Evolutionary conservation across 2,797 vertebrate species (phyloP), one percentile per base, ranked within the genome.

Genomic region (Sphenodon punctatus): DNA sequence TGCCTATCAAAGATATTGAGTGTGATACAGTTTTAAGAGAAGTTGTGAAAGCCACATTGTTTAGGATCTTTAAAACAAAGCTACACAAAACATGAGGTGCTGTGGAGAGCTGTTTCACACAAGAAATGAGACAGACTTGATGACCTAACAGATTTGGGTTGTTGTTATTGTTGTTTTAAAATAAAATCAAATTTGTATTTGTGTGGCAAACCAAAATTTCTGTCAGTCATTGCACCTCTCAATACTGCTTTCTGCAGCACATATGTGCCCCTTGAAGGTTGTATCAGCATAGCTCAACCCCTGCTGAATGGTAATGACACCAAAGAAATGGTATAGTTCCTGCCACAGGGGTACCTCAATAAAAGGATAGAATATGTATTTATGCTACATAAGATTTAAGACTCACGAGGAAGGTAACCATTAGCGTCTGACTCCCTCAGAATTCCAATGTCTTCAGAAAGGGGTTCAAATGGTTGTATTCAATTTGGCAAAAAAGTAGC

Each of bases 191-290:
- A n/a, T n/a, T n/a, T n/a, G n/a, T n/a, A n/a, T n/a, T n/a, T n/a
- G n/a, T n/a, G n/a, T n/a, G n/a, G n/a, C n/a, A n/a, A n/a, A n/a
- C n/a, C n/a, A n/a, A n/a, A n/a, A n/a, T n/a, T n/a, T n/a, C n/a
- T n/a, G n/a, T n/a, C n/a, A n/a, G n/a, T n/a, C n/a, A n/a, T n/a
- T n/a, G n/a, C n/a, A n/a, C n/a, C n/a, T n/a, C n/a, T n/a, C n/a
- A n/a, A n/a, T n/a, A n/a, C n/a, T n/a, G n/a, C n/a, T n/a, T n/a
- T n/a, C n/a, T n/a, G n/a, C n/a, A n/a, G n/a, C n/a, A n/a, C n/a
- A n/a, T n/a, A n/a, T n/a, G n/a, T n/a, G 4, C 6, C 23, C 25
- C 2, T 0, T 20, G 8, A 46, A 67, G 23, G 9, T 10, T 51
- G 11, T 22, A 51, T 9, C 10, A 84, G 27, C 15, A 41, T n/a